Conservation (phyloP, 2,113 vertebrate genomes). For the Ctenomys sociabilis region DNA sequence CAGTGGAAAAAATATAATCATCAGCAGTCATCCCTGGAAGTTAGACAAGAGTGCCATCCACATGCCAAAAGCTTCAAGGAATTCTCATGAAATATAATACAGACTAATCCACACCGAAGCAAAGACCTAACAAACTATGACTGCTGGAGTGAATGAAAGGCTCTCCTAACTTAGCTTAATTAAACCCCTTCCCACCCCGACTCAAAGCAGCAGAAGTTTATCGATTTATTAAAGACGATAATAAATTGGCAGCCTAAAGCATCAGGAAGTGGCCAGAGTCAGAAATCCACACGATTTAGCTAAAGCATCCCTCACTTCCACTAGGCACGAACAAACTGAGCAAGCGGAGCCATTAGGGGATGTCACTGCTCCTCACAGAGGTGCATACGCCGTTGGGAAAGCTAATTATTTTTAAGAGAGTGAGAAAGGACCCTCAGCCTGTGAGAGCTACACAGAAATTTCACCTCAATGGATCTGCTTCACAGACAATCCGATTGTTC, state of each 20-base stretch:
- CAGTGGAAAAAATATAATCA: background rate
- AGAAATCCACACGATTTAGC: background rate
- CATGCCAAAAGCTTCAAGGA: background rate
- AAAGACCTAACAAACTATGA: conserved; percentile 5
- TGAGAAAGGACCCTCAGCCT: background rate
- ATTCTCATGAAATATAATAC: background rate
- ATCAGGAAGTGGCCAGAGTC: background rate
- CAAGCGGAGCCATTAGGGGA: background rate
- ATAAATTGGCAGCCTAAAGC: background rate
- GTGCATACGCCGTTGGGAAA: background rate
- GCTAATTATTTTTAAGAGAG: background rate
- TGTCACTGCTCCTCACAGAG: background rate
- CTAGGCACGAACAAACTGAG: background rate
- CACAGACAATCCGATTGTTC: background rate
- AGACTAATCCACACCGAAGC: background rate
- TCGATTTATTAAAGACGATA: background rate
- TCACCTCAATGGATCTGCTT: background rate
- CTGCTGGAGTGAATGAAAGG: background rate
- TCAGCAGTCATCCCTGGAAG: background rate
- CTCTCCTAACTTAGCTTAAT: background rate
- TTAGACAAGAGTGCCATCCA: background rate
- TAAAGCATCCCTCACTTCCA: background rate
- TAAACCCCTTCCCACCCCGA: background rate
- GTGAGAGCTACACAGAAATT: background rate
- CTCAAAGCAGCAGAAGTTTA: background rate